These are phyloP conservation scores for Ichneumoninae sp. DNA, from an alignment of 2,888 invertebrate genomes.

Conservation along the genomic window DNA sequence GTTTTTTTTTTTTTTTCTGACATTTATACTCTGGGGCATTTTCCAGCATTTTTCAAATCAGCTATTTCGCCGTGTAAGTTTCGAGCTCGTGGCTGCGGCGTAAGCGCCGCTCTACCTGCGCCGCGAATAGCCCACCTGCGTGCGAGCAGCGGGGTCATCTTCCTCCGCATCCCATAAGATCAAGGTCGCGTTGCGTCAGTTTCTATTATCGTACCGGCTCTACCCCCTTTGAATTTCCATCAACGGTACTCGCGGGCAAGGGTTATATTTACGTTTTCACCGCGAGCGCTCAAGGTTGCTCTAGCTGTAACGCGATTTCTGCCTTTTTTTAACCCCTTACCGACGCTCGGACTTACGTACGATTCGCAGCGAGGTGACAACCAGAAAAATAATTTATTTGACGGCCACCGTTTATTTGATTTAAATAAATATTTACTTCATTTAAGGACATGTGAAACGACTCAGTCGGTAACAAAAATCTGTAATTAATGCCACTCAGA, in stretches of 20 bases:
- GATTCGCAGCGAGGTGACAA: conserved; percentile 33
- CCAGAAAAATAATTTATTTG: too few relatives aligned
- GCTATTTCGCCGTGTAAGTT: not conserved
- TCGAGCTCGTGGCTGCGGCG: not conserved
- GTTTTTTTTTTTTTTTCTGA: not conserved
- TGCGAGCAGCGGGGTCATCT: conserved; percentile 34
- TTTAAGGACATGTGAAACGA: too few relatives aligned
- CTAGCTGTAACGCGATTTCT: conserved; percentile 4
- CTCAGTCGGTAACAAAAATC: too few relatives aligned
- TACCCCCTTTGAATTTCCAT: not conserved
- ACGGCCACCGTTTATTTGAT: too few relatives aligned
- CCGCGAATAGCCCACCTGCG: conserved; percentile 23
- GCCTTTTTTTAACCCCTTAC: conserved; percentile 12
- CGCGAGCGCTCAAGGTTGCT: conserved; percentile 18
- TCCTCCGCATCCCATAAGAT: conserved; percentile 52
- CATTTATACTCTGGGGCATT: not conserved
- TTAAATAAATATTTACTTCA: too few relatives aligned
- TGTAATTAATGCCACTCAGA: too few relatives aligned
- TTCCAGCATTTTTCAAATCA: not conserved
- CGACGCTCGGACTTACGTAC: conserved; percentile 17
- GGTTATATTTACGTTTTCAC: conserved; percentile 9
- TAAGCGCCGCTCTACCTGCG: conserved; percentile 14
- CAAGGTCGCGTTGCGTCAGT: conserved; percentile 42
- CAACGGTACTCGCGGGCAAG: not conserved
- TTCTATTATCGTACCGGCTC: conserved; percentile 11